These are phyloP conservation scores for Aphodius sticticus DNA, from an alignment of 2,888 invertebrate species.

Conservation along the genomic window DNA sequence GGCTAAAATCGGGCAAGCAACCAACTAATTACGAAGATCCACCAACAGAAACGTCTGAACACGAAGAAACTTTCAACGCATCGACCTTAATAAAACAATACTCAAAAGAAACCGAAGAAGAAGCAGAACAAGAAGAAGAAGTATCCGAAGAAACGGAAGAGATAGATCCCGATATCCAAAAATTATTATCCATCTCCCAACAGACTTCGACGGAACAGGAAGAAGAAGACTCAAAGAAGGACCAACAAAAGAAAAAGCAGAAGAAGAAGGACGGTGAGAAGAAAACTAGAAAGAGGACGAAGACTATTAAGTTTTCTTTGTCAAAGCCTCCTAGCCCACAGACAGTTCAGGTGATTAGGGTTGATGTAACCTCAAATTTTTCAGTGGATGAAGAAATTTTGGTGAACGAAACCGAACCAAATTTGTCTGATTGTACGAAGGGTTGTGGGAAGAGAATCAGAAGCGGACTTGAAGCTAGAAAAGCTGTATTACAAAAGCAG, in stretches of 20 bases:
- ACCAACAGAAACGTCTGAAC: slow-evolving; percentile 20
- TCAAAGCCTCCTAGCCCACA: slow-evolving; percentile 57
- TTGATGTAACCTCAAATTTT: slow-evolving; percentile 57
- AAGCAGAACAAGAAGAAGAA: slow-evolving; percentile 34
- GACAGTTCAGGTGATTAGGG: slow-evolving; percentile 57
- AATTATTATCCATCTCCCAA: slow-evolving; percentile 34
- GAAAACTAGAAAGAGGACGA: slow-evolving; percentile 40
- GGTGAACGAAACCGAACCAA: slow-evolving; percentile 28
- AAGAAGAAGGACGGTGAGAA: slow-evolving; percentile 41
- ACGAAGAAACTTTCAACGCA: slow-evolving; percentile 37
- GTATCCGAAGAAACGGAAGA: slow-evolving; percentile 42
- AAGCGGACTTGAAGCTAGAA: slow-evolving; percentile 27
- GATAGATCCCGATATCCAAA: slow-evolving; percentile 52
- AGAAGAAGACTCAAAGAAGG: slow-evolving; percentile 32
- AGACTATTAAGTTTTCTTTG: slow-evolving; percentile 53
- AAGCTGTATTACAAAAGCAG: slow-evolving; percentile 28
- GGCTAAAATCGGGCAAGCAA: slow-evolving; percentile 47
- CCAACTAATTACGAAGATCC: not conserved
- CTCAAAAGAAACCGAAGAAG: slow-evolving; percentile 34
- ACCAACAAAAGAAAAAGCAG: slow-evolving; percentile 37
- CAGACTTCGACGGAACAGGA: slow-evolving; percentile 19
- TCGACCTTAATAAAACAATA: slow-evolving; percentile 36
- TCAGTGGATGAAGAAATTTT: slow-evolving; percentile 46
- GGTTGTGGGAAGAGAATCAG: slow-evolving; percentile 34
- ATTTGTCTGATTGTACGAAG: slow-evolving; percentile 31